phyloP scores from a whole-genome alignment of 2,888 invertebrate species.

The Nemurella pictetii region DNA sequence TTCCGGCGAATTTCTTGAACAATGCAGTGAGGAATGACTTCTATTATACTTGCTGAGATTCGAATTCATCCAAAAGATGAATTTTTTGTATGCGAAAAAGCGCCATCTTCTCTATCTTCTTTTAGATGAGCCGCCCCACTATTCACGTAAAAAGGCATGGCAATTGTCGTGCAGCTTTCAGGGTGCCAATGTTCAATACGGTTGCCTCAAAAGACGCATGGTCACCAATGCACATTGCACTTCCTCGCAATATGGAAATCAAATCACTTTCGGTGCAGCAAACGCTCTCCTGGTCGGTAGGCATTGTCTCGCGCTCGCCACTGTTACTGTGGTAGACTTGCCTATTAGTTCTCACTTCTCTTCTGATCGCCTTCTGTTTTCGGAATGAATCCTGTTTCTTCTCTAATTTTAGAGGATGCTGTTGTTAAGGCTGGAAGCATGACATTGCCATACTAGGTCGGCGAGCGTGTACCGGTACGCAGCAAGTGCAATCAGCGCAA shows the following conservation, averaged over 20 bases:
- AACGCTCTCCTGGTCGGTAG: neutral
- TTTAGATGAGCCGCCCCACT: neutral
- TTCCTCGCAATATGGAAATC: neutral
- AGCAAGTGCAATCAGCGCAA: no score
- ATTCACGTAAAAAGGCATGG: no score
- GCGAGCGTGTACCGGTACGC: no score
- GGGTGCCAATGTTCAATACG: neutral
- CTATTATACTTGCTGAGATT: neutral
- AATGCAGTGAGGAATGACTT: neutral
- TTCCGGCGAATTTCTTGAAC: neutral
- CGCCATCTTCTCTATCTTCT: neutral
- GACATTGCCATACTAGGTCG: neutral
- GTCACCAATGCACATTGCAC: neutral
- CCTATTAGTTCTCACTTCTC: neutral
- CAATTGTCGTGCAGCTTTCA: neutral
- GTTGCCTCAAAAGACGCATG: neutral
- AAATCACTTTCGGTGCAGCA: neutral
- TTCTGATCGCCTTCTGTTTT: neutral
- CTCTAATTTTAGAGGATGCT: neutral
- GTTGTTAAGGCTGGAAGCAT: neutral
- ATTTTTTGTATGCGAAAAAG: constrained; percentile 15
- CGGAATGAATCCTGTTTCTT: neutral
- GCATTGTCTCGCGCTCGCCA: neutral
- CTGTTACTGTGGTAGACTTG: neutral
- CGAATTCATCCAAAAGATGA: constrained; percentile 1